phyloP scores from a whole-genome alignment of 2,797 vertebrate genomes.

The Choloepus didactylus region DNA sequence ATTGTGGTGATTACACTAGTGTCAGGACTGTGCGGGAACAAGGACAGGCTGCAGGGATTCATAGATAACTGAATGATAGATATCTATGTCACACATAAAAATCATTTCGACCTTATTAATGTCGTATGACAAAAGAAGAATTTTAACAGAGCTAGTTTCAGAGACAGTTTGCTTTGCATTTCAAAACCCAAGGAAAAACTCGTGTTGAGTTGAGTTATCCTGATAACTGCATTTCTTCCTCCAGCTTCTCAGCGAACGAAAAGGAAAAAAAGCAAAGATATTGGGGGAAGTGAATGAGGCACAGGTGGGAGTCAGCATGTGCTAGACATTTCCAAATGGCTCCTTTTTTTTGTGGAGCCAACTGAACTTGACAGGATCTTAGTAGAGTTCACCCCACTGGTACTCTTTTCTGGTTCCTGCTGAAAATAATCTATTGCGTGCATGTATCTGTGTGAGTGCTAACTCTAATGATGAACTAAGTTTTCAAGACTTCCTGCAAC shows the following conservation, averaged over 20 bases:
- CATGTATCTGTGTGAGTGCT: neutral
- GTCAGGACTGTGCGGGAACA: neutral
- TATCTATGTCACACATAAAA: neutral
- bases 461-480: neutral
- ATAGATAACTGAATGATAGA: fast-evolving
- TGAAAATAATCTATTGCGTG: neutral
- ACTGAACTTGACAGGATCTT: neutral
- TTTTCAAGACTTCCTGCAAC: conserved; percentile 60
- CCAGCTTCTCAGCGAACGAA: neutral
- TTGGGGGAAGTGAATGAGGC: neutral
- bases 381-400: neutral
- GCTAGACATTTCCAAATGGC: neutral
- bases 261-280: neutral
- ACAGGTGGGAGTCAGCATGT: too few species aligned
- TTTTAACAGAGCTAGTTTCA: neutral
- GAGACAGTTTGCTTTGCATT: neutral
- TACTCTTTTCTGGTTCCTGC: neutral
- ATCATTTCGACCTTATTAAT: neutral
- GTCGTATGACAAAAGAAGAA: neutral
- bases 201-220: neutral
- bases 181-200: neutral
- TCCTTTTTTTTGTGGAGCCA: fast-evolving
- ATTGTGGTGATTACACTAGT: neutral
- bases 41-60: neutral
- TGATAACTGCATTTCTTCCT: neutral